Conservation (phyloP, 2,797 vertebrate species). For the Acanthopagrus latus region DNA sequence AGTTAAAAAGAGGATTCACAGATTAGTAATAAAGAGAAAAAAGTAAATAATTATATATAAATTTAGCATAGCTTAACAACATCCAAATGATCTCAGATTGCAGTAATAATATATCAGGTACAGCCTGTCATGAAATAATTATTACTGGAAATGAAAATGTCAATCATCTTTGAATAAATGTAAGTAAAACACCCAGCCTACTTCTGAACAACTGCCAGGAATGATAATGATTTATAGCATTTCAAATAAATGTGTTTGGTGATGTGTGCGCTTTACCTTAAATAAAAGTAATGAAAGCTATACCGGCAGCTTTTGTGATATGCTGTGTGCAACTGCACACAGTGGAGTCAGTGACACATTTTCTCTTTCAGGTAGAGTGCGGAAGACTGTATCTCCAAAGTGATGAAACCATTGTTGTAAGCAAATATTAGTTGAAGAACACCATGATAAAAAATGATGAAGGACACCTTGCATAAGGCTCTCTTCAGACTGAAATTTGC, state of each 20-base stretch:
- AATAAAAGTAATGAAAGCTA: neutral
- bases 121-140: neutral
- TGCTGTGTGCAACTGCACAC: neutral
- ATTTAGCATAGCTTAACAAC: neutral
- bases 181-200: neutral
- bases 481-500: neutral
- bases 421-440: neutral
- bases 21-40: neutral
- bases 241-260: neutral
- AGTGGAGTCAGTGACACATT: neutral
- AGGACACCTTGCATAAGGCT: neutral
- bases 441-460: neutral
- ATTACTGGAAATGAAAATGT: neutral
- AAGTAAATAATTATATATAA: neutral
- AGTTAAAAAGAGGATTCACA: neutral
- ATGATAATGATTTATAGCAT: neutral
- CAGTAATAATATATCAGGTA: slow-evolving; percentile 1
- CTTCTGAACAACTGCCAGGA: neutral
- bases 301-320: neutral
- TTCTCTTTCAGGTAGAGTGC: neutral
- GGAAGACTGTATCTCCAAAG: neutral
- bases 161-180: neutral
- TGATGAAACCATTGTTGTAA: neutral
- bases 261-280: neutral
- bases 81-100: neutral